phyloP scores from a whole-genome alignment of 2,888 invertebrate genomes.

The Cryptus armator region DNA sequence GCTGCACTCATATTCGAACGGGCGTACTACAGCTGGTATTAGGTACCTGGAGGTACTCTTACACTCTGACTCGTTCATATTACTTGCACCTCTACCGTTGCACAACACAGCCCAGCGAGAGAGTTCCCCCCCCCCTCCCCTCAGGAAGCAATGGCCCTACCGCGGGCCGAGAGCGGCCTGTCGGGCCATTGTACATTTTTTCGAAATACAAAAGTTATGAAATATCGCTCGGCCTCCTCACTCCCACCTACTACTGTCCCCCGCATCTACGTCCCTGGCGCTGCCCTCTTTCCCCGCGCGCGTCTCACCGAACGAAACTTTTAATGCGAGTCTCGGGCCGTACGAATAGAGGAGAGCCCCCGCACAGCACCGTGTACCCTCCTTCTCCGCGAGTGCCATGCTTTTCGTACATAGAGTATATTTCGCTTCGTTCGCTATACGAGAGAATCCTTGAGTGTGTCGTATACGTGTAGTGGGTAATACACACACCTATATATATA shows the following conservation, averaged over 20 bases:
- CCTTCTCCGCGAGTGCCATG: conserved; percentile 43
- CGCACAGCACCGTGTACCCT: conserved; percentile 61
- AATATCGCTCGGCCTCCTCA: conserved; percentile 81
- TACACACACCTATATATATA: conserved; percentile 50
- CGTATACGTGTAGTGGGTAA: conserved; percentile 37
- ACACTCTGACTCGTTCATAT: not conserved
- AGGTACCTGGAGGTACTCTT: not conserved
- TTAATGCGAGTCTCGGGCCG: conserved; percentile 80
- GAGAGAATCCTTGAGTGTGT: conserved; percentile 19
- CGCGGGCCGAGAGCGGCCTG: conserved; percentile 58
- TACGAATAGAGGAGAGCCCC: conserved; percentile 71
- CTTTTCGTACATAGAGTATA: conserved; percentile 22
- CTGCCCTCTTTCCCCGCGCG: not conserved
- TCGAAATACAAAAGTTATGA: conserved; percentile 85
- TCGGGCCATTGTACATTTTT: conserved; percentile 78
- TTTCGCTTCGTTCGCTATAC: not conserved
- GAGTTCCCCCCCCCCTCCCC: not conserved
- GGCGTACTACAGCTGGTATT: no score
- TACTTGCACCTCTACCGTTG: conserved; percentile 10
- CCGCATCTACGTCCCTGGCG: not conserved
- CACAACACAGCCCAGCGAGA: not conserved
- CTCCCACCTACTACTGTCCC: conserved; percentile 27
- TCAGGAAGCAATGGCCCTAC: conserved; percentile 50
- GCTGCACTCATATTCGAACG: not conserved
- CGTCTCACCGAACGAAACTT: conserved; percentile 78